phyloP scores from a whole-genome alignment of 1,140 invertebrate species.

The Pseudomyrmex cubaensis region DNA sequence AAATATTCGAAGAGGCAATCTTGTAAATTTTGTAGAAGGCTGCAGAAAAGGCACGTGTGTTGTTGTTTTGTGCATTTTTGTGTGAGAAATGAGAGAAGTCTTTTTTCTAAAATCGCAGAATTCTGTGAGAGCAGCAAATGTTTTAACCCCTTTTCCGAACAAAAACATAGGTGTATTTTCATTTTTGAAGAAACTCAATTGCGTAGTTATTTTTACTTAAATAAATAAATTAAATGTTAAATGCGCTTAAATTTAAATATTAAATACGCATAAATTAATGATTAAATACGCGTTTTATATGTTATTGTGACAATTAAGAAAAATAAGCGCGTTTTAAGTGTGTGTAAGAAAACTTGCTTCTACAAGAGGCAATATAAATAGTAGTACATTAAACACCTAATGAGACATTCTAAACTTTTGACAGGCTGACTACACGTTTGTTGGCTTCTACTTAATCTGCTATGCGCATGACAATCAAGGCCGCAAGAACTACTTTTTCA shows the following conservation, averaged over 20 bases:
- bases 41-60: background rate
- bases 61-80: background rate
- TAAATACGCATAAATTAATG: background rate
- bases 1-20: constrained; percentile 10
- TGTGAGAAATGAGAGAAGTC: background rate
- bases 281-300: too few species aligned
- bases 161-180: background rate
- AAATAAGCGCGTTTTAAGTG: background rate
- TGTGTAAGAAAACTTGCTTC: background rate
- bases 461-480: constrained; percentile 43
- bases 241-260: too few species aligned
- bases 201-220: background rate
- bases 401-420: background rate
- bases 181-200: background rate
- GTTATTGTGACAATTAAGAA: constrained; percentile 5
- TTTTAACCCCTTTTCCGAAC: background rate
- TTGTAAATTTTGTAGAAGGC: constrained; percentile 29
- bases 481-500: constrained; percentile 40
- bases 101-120: background rate
- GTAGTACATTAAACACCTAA: background rate
- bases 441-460: constrained; percentile 46
- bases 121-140: background rate
- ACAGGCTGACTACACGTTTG: background rate
- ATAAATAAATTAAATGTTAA: too few species aligned
- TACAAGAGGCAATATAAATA: background rate